Conservation (phyloP, 1,140 invertebrate genomes). For the Pinna nobilis region DNA sequence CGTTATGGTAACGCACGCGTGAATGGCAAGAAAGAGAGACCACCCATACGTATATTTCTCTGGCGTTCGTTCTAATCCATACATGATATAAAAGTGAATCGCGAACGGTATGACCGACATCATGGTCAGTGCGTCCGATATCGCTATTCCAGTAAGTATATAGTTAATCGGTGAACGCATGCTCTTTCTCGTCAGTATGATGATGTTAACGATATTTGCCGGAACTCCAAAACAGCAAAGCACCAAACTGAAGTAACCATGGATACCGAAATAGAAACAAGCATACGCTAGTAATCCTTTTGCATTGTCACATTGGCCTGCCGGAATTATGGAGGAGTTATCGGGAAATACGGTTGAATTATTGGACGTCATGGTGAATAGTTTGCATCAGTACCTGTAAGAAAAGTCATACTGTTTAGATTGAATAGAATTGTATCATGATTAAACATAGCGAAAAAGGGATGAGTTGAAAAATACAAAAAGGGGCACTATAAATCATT, state of each 20-base stretch:
- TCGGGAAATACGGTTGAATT: too few species aligned
- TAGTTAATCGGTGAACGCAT: slow-evolving; percentile 89
- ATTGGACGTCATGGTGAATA: too few species aligned
- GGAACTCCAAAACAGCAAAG: slow-evolving; percentile 92
- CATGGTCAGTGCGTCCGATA: slow-evolving; percentile 91
- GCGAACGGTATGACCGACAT: slow-evolving; percentile 89
- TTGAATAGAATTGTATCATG: too few species aligned
- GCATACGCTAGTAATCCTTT: slow-evolving; percentile 53
- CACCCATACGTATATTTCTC: slow-evolving; percentile 58
- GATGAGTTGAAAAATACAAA: too few species aligned
- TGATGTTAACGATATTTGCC: slow-evolving; percentile 91
- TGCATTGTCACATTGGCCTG: slow-evolving; percentile 23
- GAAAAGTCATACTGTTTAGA: too few species aligned
- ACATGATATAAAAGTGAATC: slow-evolving; percentile 76
- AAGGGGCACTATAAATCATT: too few species aligned
- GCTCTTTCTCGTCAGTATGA: slow-evolving; percentile 89
- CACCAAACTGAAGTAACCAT: slow-evolving; percentile 82
- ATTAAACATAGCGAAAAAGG: too few species aligned
- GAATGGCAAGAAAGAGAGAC: slow-evolving; percentile 63
- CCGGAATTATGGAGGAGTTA: too few species aligned
- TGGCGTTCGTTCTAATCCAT: slow-evolving; percentile 32
- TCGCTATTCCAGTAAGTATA: slow-evolving; percentile 88
- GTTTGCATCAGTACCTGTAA: too few species aligned
- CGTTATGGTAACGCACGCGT: slow-evolving; percentile 82
- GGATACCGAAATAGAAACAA: slow-evolving; percentile 75